Evolutionary conservation across 2,888 invertebrate genomes (phyloP), one percentile per base, ranked within the genome.

Genomic region (Catocala sponsa): DNA sequence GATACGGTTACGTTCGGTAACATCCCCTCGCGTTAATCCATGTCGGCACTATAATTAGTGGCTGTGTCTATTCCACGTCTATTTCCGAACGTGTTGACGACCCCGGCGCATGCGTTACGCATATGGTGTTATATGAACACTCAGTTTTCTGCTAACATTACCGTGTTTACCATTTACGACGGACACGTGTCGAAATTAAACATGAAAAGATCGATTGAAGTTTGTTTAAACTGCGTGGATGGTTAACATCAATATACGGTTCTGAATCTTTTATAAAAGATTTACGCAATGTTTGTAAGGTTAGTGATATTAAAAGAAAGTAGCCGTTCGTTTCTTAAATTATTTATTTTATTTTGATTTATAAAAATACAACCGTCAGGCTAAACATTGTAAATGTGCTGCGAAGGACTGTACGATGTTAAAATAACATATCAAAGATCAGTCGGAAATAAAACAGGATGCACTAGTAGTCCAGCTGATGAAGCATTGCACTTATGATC

Each of bases 61-160:
- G 46, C 68, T 50, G 65, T 70, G 85, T 87, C 88, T 87, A 88
- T 81, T 77, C 71, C 73, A 74, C 69, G 74, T 88, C 90, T 91
- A 91, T 92, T 91, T 89, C 77, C 75, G 84, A 80, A 74, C 74
- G 85, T 87, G 90, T 84, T 90, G 89, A 81, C 89, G 91, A 91
- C 89, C 91, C 82, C 87, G 76, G 78, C 76, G 70, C 78, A 58
- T 65, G 76, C 80, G 74, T 80, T 71, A 69, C 64, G 66, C 71
- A 76, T 65, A 74, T 74, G 76, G 71, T 70, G 68, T 67, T 75
- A 80, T 70, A 79, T 79, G 78, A 77, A 77, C 70, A 72, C 74
- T 74, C 68, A 68, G 78, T 81, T 83, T 87, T 86, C 85, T 85
- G 83, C 78, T 76, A 73, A 70, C 75, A 72, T 52, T 48, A 65